Conservation (phyloP, 2,888 invertebrate genomes). For the Lysandra coridon region DNA sequence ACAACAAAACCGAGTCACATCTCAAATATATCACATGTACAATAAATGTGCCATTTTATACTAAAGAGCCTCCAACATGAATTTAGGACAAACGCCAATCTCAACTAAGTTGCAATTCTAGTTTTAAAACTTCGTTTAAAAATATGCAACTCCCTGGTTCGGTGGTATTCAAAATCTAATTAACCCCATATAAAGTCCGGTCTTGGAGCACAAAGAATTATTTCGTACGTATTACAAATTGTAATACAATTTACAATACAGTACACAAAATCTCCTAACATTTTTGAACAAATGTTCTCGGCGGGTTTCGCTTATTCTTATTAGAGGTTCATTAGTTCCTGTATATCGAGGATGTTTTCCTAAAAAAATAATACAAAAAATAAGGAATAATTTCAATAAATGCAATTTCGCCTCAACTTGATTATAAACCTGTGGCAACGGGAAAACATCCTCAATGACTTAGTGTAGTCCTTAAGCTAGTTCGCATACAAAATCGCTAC, state of each 20-base stretch:
- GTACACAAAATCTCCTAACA: background rate
- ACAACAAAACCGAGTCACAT: constrained; percentile 51
- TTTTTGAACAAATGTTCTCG: background rate
- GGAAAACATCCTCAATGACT: constrained; percentile 53
- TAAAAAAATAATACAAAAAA: constrained; percentile 37
- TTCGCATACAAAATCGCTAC: constrained; percentile 60
- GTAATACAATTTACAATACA: background rate
- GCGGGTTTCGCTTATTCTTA: constrained; percentile 4
- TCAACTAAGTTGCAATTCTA: background rate
- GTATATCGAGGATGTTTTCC: constrained; percentile 52
- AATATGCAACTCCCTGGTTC: background rate
- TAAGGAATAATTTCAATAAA: constrained; percentile 36
- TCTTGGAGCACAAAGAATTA: background rate
- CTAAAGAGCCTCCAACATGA: constrained; percentile 32
- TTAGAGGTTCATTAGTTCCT: constrained; percentile 30
- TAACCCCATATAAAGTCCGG: background rate
- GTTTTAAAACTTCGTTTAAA: background rate
- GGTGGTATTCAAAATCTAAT: background rate
- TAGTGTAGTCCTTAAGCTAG: constrained; percentile 52
- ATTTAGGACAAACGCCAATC: background rate
- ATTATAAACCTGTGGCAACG: constrained; percentile 34
- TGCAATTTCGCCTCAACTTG: constrained; percentile 32
- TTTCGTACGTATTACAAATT: background rate
- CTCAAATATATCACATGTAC: constrained; percentile 60
- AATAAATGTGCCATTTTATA: constrained; percentile 46